Base-by-base conservation (phyloP, 2,888 invertebrate species). In the Agrotis exclamationis region DNA sequence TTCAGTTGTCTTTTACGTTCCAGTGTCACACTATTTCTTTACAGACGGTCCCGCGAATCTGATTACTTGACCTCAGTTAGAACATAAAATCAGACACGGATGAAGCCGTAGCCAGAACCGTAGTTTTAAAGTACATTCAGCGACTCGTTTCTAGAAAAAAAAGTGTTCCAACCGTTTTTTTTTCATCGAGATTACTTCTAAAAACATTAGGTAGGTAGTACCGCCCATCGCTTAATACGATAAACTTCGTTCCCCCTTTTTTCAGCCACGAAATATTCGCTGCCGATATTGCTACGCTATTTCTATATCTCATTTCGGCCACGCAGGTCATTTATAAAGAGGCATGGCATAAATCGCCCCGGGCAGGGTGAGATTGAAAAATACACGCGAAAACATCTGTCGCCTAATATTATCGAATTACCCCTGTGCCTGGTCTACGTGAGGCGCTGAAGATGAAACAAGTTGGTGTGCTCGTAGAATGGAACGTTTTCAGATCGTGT, bases 321-420 rank as follows among this genome's bases (percentile, higher is more conserved):
- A 82, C 80, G 78, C 85, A 79, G 85, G 85, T 85, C 85, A 85
- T 85, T 85, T 85, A 82, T 85, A 85, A 82, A 79, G 75, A 79
- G 56, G 80, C 72, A 69, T 63, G 67, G 82, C 79, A 84, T 85
- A 85, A 86, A 79, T 83, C 79, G 83, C 76, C 74, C 56, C 54
- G 74, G 79, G 81, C 83, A 80, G 85, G 86, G 86, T 78, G 83
- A 90, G 88, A 93, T 93, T 91, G 91, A 92, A 93, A 93, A 94
- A 93, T 90, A 90, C 86, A 88, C 87, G 70, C 62, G 82, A 87
- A 78, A 91, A 89, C 94, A 94, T 92, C 90, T 93, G 93, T 91
- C 90, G 89, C 82, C 91, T 92, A 93, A 95, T 95, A 93, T 90
- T 89, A 90, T 88, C 90, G 91, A 93, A 94, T 94, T 93, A 92